These are phyloP conservation scores for Hyperoodon ampullatus DNA, from an alignment of 2,113 vertebrate species.

Conservation along the genomic window DNA sequence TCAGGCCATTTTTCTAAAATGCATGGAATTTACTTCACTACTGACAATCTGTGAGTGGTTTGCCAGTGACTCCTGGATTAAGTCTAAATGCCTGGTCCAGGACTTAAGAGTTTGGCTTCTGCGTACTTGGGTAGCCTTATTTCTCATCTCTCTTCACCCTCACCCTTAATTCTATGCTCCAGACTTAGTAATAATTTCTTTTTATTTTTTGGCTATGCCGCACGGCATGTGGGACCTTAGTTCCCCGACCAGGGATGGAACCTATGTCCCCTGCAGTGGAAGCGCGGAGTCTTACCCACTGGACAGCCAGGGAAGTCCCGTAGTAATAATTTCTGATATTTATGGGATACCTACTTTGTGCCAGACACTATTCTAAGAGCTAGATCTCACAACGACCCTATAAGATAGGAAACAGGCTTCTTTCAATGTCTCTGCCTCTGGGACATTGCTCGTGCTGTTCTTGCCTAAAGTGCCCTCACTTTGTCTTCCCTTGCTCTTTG, in stretches of 20 bases:
- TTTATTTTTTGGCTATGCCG: too few species aligned
- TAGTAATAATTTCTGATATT: not conserved
- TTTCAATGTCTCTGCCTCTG: not conserved
- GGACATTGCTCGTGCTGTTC: not conserved
- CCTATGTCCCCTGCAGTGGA: too few species aligned
- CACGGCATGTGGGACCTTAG: too few species aligned
- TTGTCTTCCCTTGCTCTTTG: not conserved
- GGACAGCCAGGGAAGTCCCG: too few species aligned
- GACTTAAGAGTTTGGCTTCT: not conserved
- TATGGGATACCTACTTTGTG: not conserved
- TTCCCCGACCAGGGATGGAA: too few species aligned
- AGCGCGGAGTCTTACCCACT: too few species aligned
- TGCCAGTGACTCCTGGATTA: not conserved
- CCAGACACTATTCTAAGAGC: not conserved
- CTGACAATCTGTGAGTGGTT: not conserved
- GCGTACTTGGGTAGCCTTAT: not conserved
- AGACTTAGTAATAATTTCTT: not conserved
- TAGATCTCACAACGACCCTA: not conserved
- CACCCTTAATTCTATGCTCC: not conserved
- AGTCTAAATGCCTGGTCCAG: not conserved
- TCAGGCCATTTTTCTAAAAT: not conserved
- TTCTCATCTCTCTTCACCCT: not conserved
- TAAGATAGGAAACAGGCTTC: not conserved
- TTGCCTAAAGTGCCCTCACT: not conserved
- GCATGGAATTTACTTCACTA: not conserved